Percentiles rank a stretch among this genome's conserved stretches.
These are phyloP conservation scores for Proteles cristata DNA, from an alignment of 2,113 vertebrate species.

Conservation along the genomic window DNA sequence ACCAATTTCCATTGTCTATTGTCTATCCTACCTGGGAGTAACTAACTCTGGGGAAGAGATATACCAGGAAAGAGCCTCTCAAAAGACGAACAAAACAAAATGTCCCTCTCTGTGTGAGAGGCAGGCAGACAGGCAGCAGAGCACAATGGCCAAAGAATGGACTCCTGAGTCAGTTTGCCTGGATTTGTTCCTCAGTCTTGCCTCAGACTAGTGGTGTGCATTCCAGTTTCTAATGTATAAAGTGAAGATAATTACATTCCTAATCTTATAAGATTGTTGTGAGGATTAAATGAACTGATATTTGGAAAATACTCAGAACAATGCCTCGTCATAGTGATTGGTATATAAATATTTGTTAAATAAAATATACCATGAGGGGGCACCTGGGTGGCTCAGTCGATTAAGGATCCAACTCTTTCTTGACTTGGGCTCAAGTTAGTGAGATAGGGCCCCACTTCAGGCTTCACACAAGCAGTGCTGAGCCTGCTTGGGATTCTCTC, in stretches of 20 bases:
- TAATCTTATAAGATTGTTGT: neutral
- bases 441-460: too few species aligned
- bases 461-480: too few species aligned
- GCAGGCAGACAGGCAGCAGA: neutral
- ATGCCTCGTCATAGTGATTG: neutral
- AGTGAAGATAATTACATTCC: neutral
- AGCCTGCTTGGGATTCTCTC: too few species aligned
- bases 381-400: too few species aligned
- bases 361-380: neutral
- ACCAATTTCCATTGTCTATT: neutral
- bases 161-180: neutral
- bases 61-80: neutral
- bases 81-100: slow-evolving; percentile 21
- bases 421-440: too few species aligned
- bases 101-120: neutral
- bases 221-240: neutral
- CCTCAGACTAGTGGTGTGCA: neutral
- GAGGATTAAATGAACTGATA: slow-evolving; percentile 31
- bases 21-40: neutral
- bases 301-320: slow-evolving; percentile 27
- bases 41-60: neutral
- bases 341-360: slow-evolving; percentile 29
- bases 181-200: neutral
- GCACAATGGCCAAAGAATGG: neutral
- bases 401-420: too few species aligned